phyloP scores from a whole-genome alignment of 1,140 invertebrate genomes.

The Probaryconus sp. region DNA sequence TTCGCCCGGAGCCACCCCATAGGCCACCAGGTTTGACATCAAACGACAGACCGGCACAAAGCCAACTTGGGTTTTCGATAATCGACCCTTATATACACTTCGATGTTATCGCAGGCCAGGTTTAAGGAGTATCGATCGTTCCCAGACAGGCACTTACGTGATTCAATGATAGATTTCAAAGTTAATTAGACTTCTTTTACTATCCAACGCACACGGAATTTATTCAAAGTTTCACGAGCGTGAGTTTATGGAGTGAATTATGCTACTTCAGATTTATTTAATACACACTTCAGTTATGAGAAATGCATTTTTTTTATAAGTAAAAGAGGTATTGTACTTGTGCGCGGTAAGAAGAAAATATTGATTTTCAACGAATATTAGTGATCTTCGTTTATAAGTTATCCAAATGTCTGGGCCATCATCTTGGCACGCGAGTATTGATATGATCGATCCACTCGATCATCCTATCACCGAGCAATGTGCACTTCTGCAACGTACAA shows the following conservation, averaged over 20 bases:
- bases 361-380: too few relatives aligned
- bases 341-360: too few relatives aligned
- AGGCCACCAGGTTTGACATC: slow-evolving; percentile 51
- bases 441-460: slow-evolving; percentile 72
- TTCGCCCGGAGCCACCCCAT: slow-evolving; percentile 45
- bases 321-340: too few relatives aligned
- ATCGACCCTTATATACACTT: slow-evolving; percentile 53
- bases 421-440: slow-evolving; percentile 70
- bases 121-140: slow-evolving; percentile 52
- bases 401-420: slow-evolving; percentile 68
- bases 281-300: background rate
- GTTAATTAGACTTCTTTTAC: slow-evolving; percentile 54
- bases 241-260: slow-evolving; percentile 25
- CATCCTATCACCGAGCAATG: slow-evolving; percentile 73
- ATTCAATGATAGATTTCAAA: slow-evolving; percentile 47
- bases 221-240: slow-evolving; percentile 32
- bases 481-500: slow-evolving; percentile 37
- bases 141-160: slow-evolving; percentile 37
- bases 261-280: slow-evolving; percentile 21
- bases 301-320: too few relatives aligned
- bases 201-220: slow-evolving; percentile 18
- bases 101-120: slow-evolving; percentile 42
- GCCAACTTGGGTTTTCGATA: slow-evolving; percentile 47
- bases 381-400: too few relatives aligned
- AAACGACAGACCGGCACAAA: slow-evolving; percentile 57